Evolutionary conservation across 2,888 invertebrate genomes (phyloP).

Genomic region (Phaedon cochleariae): DNA sequence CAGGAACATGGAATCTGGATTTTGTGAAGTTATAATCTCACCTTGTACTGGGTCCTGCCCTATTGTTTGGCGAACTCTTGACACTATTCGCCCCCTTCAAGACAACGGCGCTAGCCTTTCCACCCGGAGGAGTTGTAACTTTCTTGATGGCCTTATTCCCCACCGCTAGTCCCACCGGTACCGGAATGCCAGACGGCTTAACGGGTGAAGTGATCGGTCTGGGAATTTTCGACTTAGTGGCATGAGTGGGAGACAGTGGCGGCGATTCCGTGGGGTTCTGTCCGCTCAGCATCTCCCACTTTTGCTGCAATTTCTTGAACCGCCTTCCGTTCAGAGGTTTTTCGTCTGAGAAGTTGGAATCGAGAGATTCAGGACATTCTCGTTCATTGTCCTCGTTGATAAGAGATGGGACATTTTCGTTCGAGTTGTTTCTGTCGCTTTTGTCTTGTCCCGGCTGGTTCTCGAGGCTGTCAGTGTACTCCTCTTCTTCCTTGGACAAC

Average conservation of each 20-base stretch:
- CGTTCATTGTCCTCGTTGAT: conserved; percentile 51
- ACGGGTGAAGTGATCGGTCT: conserved; percentile 78
- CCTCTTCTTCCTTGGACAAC: conserved; percentile 72
- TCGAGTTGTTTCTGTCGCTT: conserved; percentile 38
- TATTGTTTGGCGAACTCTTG: conserved; percentile 46
- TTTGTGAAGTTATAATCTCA: too few species aligned
- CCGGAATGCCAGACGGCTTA: conserved; percentile 69
- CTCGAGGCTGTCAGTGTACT: conserved; percentile 79
- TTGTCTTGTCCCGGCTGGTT: conserved; percentile 54
- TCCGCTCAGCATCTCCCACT: conserved; percentile 81
- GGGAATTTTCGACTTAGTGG: conserved; percentile 75
- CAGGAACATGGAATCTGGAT: too few species aligned
- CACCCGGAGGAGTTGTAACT: conserved; percentile 56
- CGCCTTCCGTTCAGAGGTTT: conserved; percentile 69
- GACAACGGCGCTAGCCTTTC: conserved; percentile 14
- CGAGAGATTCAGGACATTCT: conserved; percentile 59
- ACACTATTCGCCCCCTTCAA: conserved; percentile 28
- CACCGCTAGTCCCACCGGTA: conserved; percentile 57
- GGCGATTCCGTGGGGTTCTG: conserved; percentile 62
- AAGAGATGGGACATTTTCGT: conserved; percentile 38
- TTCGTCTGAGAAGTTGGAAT: conserved; percentile 58
- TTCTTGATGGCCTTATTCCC: conserved; percentile 58
- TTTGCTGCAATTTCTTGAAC: conserved; percentile 79
- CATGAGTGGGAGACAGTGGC: conserved; percentile 59
- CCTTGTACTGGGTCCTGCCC: conserved; percentile 45